A percentile compares a stretch with the other conserved stretches of the same genome.
Conservation (phyloP, 2,797 vertebrate genomes). For the Sciurus vulgaris region DNA sequence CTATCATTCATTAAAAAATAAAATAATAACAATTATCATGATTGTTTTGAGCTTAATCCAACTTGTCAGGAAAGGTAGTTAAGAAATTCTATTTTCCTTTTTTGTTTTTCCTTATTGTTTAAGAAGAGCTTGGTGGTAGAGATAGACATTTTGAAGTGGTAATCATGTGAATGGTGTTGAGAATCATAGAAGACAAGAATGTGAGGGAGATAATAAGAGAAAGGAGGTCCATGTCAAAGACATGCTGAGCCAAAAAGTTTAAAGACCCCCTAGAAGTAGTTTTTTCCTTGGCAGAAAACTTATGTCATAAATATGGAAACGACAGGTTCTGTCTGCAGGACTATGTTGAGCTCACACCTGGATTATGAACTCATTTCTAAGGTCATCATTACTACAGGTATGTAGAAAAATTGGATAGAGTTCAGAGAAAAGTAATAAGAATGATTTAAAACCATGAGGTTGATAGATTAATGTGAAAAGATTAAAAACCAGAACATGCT, state of each 20-base stretch:
- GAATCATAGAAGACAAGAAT: background rate
- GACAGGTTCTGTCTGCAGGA: constrained; percentile 66
- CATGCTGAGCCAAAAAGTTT: background rate
- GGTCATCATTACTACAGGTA: constrained; percentile 59
- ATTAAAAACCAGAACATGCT: constrained; percentile 50
- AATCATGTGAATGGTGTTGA: background rate
- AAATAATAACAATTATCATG: background rate
- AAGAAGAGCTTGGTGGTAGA: background rate
- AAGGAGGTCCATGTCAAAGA: background rate
- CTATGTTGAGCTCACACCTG: constrained; percentile 67
- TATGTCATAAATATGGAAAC: constrained; percentile 50
- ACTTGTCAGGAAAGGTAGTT: background rate
- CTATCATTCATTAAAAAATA: constrained; percentile 1
- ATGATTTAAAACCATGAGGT: constrained; percentile 39
- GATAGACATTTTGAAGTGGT: background rate
- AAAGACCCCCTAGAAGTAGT: background rate
- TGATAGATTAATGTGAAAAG: constrained; percentile 66
- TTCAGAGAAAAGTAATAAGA: constrained; percentile 65
- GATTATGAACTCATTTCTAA: constrained; percentile 58
- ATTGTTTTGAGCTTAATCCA: constrained; percentile 21
- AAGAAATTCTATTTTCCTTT: background rate
- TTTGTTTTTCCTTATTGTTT: background rate
- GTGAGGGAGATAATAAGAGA: background rate
- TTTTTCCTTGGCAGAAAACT: constrained; percentile 35
- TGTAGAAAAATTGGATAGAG: constrained; percentile 64